Base-by-base conservation (phyloP, 2,888 invertebrate species). In the Mythimna vitellina region DNA sequence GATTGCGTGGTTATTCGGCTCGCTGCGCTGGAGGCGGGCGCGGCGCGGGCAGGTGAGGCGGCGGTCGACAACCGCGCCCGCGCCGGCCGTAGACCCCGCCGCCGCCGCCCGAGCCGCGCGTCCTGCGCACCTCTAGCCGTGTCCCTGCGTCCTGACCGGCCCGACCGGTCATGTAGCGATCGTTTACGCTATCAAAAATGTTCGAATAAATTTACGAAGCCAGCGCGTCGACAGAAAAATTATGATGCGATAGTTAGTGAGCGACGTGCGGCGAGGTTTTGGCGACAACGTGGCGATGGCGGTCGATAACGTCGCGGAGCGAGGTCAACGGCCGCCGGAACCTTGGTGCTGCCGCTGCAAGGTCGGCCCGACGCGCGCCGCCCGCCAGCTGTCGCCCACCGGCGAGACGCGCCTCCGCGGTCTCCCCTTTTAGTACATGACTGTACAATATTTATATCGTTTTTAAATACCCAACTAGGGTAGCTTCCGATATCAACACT, bases 311-410 rank as follows among this genome's bases (percentile, higher is more conserved):
- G 87, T 71, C 85, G 82, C 86, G 87, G 82, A 84, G 89, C 87
- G 87, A 82, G 92, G 87, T 89, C 91, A 87, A 79, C 88, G 92
- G 69, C 89, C 92, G 87, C 69, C 86, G 86, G 85, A 89, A 90
- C 92, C 93, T 92, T 91, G 92, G 86, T 89, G 91, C 82, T 85
- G 88, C 75, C 88, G 88, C 87, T 88, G 91, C 93, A 92, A 93
- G 93, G 93, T 86, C 86, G 86, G 76, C 73, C 64, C 73, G 70
- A 3, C 49, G 46, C 49, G 49, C 8, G 49, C 25, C 90, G 49
- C 25, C 90, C 91, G 91, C 88, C 84, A 85, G 83, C 83, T 82
- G 82, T 80, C 84, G 80, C 80, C 71, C 75, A 68, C 73, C 68
- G 68, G 25, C 53, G 57, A 65, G 62, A 54, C 76, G 78, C 53